Evolutionary conservation across 1,140 invertebrate genomes (phyloP).

Genomic region (Cryptotermes secundus): DNA sequence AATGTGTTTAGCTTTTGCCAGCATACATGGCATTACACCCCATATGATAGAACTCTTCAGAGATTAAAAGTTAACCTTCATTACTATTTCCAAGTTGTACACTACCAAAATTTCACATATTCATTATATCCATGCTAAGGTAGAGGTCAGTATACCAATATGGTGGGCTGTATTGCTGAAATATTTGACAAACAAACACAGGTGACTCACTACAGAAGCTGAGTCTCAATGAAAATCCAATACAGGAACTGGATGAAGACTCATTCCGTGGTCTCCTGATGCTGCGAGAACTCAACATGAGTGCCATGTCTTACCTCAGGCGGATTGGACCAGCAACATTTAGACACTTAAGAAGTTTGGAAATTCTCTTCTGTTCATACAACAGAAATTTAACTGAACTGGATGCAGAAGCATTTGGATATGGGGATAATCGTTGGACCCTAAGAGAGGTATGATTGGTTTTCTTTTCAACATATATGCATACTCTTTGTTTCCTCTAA

Average conservation of each 20-base stretch:
- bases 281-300: constrained; percentile 35
- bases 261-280: constrained; percentile 31
- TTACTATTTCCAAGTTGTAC: no score
- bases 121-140: no score
- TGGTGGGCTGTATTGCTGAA: not conserved
- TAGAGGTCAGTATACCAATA: no score
- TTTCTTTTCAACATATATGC: not conserved
- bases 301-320: constrained; percentile 25
- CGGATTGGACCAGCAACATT: constrained; percentile 32
- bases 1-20: no score
- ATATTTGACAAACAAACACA: constrained; percentile 33
- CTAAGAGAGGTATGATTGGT: constrained; percentile 30
- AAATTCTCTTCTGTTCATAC: constrained; percentile 32
- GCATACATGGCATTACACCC: no score
- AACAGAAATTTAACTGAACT: constrained; percentile 29
- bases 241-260: constrained; percentile 25
- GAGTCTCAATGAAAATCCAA: constrained; percentile 38
- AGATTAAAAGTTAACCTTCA: no score
- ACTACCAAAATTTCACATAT: no score
- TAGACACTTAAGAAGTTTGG: constrained; percentile 29
- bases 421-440: not conserved
- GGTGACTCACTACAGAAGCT: constrained; percentile 34
- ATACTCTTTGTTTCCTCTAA: no score
- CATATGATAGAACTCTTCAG: no score
- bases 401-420: constrained; percentile 26